A percentile compares a stretch with the other conserved stretches of the same genome.
Conservation (phyloP, 2,113 vertebrate species). For the Leiothrix lutea region DNA sequence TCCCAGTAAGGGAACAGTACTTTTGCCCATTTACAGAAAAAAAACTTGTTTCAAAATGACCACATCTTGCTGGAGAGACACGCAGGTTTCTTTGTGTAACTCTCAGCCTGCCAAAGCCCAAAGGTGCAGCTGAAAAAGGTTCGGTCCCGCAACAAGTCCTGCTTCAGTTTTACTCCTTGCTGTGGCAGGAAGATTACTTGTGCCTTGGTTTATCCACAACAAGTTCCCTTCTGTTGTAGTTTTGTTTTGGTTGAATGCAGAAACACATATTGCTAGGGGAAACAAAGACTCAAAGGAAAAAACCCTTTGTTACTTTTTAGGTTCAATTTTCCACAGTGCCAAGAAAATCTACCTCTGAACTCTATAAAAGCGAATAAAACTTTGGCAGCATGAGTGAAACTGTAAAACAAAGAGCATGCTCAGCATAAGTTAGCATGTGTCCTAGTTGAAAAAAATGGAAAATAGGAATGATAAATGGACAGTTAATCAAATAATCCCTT, state of each 20-base stretch:
- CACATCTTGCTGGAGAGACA: neutral
- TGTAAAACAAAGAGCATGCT: constrained; percentile 28
- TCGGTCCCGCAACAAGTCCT: neutral
- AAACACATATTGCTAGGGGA: neutral
- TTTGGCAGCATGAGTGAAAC: neutral
- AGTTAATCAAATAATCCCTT: neutral
- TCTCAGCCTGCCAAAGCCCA: neutral
- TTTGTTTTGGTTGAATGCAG: constrained; percentile 15
- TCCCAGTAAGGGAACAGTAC: too few species aligned
- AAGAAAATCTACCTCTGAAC: constrained; percentile 47
- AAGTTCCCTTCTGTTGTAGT: neutral
- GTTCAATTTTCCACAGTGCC: neutral
- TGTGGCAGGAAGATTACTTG: neutral
- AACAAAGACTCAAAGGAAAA: neutral
- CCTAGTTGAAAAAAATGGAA: constrained; percentile 2
- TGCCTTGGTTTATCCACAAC: neutral
- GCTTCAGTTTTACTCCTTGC: neutral
- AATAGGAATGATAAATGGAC: neutral
- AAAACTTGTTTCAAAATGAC: neutral
- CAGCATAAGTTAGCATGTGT: neutral
- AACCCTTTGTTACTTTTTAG: neutral
- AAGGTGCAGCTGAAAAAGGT: neutral
- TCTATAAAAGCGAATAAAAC: neutral
- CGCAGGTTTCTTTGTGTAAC: fast-evolving
- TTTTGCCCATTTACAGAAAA: neutral